Evolutionary conservation across 64 coral and sea anemone species (phyloP).

Genomic region (Montipora foliosa): DNA sequence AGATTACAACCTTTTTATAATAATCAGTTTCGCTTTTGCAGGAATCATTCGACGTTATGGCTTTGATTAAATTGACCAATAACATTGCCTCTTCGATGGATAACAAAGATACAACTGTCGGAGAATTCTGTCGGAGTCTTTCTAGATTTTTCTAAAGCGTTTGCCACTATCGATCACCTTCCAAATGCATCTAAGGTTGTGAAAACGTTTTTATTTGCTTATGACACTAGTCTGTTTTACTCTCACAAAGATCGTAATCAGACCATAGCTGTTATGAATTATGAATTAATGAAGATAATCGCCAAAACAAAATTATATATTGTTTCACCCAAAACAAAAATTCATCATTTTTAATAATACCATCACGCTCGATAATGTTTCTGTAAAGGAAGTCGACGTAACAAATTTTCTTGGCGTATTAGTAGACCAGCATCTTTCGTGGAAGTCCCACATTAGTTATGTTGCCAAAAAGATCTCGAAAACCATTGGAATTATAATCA

Average conservation of each 20-base stretch:
- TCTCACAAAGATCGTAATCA: conserved; percentile 19
- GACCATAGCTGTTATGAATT: conserved; percentile 5
- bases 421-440: too few species aligned
- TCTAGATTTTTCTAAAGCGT: conserved; percentile 36
- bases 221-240: conserved; percentile 24
- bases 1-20: not conserved
- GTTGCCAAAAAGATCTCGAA: too few species aligned
- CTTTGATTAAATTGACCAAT: not conserved
- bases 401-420: too few species aligned
- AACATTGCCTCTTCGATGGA: not conserved
- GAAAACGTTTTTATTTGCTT: conserved; percentile 1
- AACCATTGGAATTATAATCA: too few species aligned
- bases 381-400: too few species aligned
- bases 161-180: conserved; percentile 33
- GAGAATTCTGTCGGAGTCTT: not conserved
- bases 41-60: conserved; percentile 5
- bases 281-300: conserved; percentile 22
- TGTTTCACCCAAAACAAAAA: too few species aligned
- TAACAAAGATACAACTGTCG: not conserved
- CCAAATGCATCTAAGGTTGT: not conserved
- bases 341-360: too few species aligned
- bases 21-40: conserved; percentile 24
- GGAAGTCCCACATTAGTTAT: too few species aligned
- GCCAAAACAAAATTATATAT: too few species aligned
- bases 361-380: too few species aligned